These are phyloP conservation scores for Lethrus apterus DNA, from an alignment of 1,140 invertebrate genomes.

Conservation along the genomic window DNA sequence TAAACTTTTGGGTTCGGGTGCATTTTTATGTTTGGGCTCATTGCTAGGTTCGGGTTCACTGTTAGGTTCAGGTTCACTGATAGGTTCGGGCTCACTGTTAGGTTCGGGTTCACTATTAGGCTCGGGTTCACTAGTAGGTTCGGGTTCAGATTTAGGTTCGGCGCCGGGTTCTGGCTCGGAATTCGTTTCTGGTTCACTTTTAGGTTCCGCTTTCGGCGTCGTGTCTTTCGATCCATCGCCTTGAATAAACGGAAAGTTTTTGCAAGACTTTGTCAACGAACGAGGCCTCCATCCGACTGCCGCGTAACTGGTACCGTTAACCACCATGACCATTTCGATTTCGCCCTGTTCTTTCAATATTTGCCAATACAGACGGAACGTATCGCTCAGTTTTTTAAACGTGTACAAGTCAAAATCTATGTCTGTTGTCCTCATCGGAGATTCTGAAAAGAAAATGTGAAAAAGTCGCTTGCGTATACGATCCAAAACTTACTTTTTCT, in stretches of 20 bases:
- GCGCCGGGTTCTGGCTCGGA: conserved; percentile 23
- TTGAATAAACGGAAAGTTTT: conserved; percentile 71
- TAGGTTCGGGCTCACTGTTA: conserved; percentile 36
- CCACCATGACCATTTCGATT: conserved; percentile 75
- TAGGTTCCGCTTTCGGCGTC: conserved; percentile 29
- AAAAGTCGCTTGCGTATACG: background rate
- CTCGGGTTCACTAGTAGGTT: conserved; percentile 41
- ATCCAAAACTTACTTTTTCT: conserved; percentile 57
- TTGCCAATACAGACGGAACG: conserved; percentile 75
- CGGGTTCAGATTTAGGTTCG: conserved; percentile 38
- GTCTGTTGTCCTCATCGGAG: conserved; percentile 54
- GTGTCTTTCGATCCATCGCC: conserved; percentile 44
- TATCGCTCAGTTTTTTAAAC: conserved; percentile 59
- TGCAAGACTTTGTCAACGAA: conserved; percentile 61
- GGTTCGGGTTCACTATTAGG: conserved; percentile 36
- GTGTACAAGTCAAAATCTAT: conserved; percentile 62
- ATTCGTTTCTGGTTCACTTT: conserved; percentile 19
- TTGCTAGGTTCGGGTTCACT: conserved; percentile 11
- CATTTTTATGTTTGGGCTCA: conserved; percentile 6
- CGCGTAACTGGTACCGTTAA: conserved; percentile 79
- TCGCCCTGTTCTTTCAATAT: conserved; percentile 71
- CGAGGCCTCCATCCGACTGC: conserved; percentile 77
- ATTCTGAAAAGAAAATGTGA: conserved; percentile 45
- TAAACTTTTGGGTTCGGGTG: too few species aligned
- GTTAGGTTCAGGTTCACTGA: conserved; percentile 38